Evolutionary conservation across 2,797 vertebrate species (phyloP).

Genomic region (Telmatherina bonti): DNA sequence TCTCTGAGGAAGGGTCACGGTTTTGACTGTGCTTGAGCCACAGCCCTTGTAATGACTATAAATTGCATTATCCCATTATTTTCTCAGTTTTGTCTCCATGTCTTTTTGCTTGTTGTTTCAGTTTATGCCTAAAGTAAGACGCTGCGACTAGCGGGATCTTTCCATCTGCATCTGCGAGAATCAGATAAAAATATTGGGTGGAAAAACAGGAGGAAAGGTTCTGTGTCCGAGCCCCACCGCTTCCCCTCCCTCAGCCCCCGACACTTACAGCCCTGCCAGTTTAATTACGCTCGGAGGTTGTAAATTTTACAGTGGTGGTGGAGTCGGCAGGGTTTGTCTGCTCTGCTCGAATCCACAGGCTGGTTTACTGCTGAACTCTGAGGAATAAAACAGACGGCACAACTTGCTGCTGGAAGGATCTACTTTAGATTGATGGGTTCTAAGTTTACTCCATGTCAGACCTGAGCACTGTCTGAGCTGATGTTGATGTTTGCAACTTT

Average conservation of each 20-base stretch:
- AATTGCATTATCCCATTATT: background rate
- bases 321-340: constrained; percentile 67
- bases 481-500: background rate
- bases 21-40: background rate
- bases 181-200: constrained; percentile 22
- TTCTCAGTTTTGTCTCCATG: background rate
- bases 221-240: constrained; percentile 6
- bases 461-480: constrained; percentile 10
- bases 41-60: background rate
- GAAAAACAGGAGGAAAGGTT: constrained; percentile 17
- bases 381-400: constrained; percentile 35
- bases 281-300: constrained; percentile 73
- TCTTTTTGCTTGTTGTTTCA: background rate
- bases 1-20: constrained; percentile 3
- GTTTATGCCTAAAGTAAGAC: background rate
- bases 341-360: constrained; percentile 60
- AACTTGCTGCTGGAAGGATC: constrained; percentile 8
- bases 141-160: background rate
- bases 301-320: constrained; percentile 72
- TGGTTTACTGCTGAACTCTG: constrained; percentile 31
- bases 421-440: constrained; percentile 9
- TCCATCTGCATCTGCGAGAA: constrained; percentile 1
- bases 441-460: constrained; percentile 5
- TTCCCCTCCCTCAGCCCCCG: background rate
- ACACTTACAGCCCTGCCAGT: constrained; percentile 63